Percentiles rank a stretch among this genome's conserved stretches.
Conservation (phyloP, 2,797 vertebrate genomes). For the Pipistrellus kuhlii region DNA sequence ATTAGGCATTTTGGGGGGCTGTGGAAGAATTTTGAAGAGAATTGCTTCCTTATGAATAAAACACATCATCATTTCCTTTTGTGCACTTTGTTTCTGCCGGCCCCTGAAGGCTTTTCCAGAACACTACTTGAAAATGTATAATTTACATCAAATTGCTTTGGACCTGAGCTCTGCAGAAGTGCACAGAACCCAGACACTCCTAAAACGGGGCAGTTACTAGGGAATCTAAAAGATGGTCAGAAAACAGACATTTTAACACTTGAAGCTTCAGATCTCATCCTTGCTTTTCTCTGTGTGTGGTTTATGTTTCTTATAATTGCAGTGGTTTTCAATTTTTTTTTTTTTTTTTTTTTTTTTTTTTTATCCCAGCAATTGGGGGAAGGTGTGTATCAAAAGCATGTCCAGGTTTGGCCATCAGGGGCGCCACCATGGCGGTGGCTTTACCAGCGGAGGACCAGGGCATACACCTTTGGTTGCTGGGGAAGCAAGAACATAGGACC, state of each 20-base stretch:
- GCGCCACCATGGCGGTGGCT: accelerated
- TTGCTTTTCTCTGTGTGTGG: neutral
- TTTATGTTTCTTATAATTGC: no score
- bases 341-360: no score
- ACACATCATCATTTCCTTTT: conserved; percentile 70
- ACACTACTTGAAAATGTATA: conserved; percentile 67
- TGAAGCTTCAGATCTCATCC: neutral
- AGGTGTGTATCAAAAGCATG: neutral
- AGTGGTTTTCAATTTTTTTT: no score
- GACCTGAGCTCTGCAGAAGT: conserved; percentile 40
- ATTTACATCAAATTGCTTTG: conserved; percentile 75
- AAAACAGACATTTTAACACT: neutral
- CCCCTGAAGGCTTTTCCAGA: conserved; percentile 57
- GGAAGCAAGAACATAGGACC: neutral
- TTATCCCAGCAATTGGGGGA: accelerated
- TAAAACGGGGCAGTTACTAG: neutral
- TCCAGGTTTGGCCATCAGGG: neutral
- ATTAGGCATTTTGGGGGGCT: conserved; percentile 57
- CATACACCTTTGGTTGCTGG: neutral
- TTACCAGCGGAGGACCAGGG: neutral
- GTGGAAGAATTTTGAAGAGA: conserved; percentile 71
- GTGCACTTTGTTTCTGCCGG: conserved; percentile 56
- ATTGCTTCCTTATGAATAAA: conserved; percentile 77
- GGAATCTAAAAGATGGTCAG: neutral
- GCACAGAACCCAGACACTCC: conserved; percentile 8